Conservation (phyloP, 1,140 invertebrate species). For the Listronotus oregonensis region DNA sequence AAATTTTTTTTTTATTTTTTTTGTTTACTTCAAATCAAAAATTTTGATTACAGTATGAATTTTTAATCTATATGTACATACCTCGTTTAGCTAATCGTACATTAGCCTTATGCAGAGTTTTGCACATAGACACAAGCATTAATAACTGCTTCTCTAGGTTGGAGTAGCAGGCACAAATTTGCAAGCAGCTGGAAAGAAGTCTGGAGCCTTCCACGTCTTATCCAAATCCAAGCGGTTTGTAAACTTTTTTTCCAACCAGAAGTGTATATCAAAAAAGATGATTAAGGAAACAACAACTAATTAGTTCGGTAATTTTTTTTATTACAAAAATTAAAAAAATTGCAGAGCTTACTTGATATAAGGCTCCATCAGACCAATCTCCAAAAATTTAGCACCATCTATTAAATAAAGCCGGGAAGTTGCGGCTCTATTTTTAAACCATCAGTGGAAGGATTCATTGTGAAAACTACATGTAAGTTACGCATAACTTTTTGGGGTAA, state of each 20-base stretch:
- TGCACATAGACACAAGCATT: conserved; percentile 99
- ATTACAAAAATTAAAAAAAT: conserved; percentile 9
- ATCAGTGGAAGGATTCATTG: conserved; percentile 99
- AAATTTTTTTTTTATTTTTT: background rate
- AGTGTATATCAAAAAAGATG: background rate
- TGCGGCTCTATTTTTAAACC: conserved; percentile 97
- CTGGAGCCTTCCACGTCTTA: conserved; percentile 80
- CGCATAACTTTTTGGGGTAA: conserved; percentile 98
- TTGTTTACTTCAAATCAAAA: too few species aligned
- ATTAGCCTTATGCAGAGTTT: conserved; percentile 95
- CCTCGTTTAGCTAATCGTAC: conserved; percentile 85
- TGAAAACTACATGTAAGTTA: conserved; percentile 99
- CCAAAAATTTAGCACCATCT: conserved; percentile 99
- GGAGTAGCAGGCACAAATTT: conserved; percentile 76
- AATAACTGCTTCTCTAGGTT: conserved; percentile 87
- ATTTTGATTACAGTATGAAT: too few species aligned
- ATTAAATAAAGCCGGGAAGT: conserved; percentile 98
- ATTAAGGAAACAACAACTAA: too few species aligned
- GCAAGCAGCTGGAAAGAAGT: conserved; percentile 87
- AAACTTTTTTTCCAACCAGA: conserved; percentile 85
- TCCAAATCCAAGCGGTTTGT: conserved; percentile 84
- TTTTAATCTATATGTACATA: background rate
- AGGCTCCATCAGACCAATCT: conserved; percentile 97
- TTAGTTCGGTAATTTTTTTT: background rate
- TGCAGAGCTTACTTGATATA: conserved; percentile 79